Percentiles rank a stretch among this genome's conserved stretches.
phyloP scores from a whole-genome alignment of 2,888 invertebrate genomes.

The Macrophya alboannulata region DNA sequence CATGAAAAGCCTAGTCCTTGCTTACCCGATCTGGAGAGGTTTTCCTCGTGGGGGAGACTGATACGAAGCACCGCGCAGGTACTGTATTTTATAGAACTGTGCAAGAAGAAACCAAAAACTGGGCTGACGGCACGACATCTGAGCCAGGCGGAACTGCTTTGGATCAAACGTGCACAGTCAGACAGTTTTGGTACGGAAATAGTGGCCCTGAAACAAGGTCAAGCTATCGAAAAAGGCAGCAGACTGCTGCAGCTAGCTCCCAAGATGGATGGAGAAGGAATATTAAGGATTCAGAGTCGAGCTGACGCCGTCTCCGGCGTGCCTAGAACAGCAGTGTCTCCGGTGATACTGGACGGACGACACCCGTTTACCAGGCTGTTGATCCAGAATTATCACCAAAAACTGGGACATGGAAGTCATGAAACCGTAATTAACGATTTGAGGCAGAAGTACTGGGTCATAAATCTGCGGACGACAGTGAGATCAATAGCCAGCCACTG shows the following conservation, averaged over 20 bases:
- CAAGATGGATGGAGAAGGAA: conserved; percentile 30
- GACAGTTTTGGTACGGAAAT: conserved; percentile 10
- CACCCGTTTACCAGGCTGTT: conserved; percentile 60
- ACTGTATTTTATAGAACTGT: background rate
- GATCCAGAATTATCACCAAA: conserved; percentile 58
- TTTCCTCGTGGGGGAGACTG: background rate
- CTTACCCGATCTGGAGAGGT: background rate
- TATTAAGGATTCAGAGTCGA: conserved; percentile 44
- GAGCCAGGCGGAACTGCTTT: background rate
- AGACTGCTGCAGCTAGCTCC: conserved; percentile 50
- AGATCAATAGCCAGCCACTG: conserved; percentile 20
- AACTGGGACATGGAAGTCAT: conserved; percentile 36
- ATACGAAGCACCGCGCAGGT: conserved; percentile 17
- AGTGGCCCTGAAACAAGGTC: background rate
- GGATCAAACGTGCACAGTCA: background rate
- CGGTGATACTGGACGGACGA: conserved; percentile 62
- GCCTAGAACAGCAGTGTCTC: conserved; percentile 62
- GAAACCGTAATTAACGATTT: conserved; percentile 59
- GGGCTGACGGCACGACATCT: background rate
- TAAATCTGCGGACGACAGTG: conserved; percentile 57
- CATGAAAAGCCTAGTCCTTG: background rate
- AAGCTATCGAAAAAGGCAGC: conserved; percentile 10
- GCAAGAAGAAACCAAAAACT: too few species aligned
- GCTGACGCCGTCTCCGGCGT: background rate
- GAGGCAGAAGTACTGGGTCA: conserved; percentile 58